A percentile compares a stretch with the other conserved stretches of the same genome.
phyloP scores from a whole-genome alignment of 2,797 vertebrate genomes.

The Pteronotus mesoamericanus region DNA sequence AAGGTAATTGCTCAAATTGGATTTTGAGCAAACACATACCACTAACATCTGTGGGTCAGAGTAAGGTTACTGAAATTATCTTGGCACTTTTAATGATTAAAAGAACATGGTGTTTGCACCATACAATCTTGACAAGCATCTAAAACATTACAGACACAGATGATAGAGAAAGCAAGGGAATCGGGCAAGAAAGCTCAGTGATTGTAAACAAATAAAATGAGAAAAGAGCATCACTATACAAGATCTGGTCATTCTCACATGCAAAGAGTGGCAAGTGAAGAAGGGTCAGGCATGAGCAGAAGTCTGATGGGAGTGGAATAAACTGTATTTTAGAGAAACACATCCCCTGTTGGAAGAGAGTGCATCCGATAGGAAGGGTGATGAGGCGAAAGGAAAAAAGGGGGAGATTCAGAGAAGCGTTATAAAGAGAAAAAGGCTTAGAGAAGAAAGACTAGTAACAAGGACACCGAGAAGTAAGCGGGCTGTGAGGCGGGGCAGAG shows the following conservation, averaged over 20 bases:
- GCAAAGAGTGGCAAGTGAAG: background rate
- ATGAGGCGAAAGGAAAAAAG: background rate
- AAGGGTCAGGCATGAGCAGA: background rate
- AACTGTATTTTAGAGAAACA: background rate
- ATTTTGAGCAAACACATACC: conserved; percentile 23
- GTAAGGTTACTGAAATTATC: conserved; percentile 6
- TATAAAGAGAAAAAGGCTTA: background rate
- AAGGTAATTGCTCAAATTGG: conserved; percentile 53
- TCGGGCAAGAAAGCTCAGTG: background rate
- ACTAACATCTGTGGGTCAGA: conserved; percentile 12
- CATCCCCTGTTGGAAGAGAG: background rate
- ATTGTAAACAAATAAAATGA: background rate
- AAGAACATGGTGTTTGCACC: background rate
- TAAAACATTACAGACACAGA: background rate
- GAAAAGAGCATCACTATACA: background rate
- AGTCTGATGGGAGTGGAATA: background rate
- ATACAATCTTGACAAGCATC: background rate
- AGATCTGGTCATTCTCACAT: background rate
- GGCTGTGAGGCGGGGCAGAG: background rate
- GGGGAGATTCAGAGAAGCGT: background rate
- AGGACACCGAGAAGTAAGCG: background rate
- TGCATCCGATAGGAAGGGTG: background rate
- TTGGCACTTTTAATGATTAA: conserved; percentile 20
- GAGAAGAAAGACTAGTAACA: background rate
- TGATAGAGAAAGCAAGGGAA: background rate